A percentile compares a stretch with the other conserved stretches of the same genome.
These are phyloP conservation scores for Sebastolobus alascanus DNA, from an alignment of 2,797 vertebrate genomes.

Conservation along the genomic window DNA sequence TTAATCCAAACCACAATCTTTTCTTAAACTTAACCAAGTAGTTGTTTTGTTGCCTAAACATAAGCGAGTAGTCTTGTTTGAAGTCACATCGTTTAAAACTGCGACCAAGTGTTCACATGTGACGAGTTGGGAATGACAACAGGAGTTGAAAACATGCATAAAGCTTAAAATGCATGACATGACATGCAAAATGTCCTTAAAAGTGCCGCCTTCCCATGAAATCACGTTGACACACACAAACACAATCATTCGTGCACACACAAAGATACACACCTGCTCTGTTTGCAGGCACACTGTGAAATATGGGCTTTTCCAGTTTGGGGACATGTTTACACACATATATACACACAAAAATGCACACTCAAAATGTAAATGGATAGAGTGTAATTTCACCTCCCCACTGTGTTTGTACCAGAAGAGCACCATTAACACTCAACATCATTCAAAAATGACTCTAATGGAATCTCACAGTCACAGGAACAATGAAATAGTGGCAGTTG, in stretches of 20 bases:
- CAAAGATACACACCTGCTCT: neutral
- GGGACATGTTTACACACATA: slow-evolving; percentile 8
- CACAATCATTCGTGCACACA: neutral
- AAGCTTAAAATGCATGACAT: no score
- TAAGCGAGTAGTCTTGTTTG: no score
- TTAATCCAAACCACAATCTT: no score
- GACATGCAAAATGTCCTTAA: no score
- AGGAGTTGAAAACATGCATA: no score
- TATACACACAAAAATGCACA: neutral
- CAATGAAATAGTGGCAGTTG: neutral
- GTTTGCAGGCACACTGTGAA: neutral
- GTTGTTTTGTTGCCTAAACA: no score
- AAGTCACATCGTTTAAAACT: no score
- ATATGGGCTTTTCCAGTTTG: neutral
- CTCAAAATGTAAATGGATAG: neutral
- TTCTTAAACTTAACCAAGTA: no score
- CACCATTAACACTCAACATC: slow-evolving; percentile 19
- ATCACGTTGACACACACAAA: neutral
- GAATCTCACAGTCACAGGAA: slow-evolving; percentile 21
- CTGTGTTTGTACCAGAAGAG: slow-evolving; percentile 31
- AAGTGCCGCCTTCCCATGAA: no score
- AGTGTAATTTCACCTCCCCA: neutral
- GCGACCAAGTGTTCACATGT: no score
- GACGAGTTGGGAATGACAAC: no score
- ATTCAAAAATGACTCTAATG: slow-evolving; percentile 23